Evolutionary conservation across 2,888 invertebrate species (phyloP), one percentile per base, ranked within the genome.

Genomic region (Nezara viridula): DNA sequence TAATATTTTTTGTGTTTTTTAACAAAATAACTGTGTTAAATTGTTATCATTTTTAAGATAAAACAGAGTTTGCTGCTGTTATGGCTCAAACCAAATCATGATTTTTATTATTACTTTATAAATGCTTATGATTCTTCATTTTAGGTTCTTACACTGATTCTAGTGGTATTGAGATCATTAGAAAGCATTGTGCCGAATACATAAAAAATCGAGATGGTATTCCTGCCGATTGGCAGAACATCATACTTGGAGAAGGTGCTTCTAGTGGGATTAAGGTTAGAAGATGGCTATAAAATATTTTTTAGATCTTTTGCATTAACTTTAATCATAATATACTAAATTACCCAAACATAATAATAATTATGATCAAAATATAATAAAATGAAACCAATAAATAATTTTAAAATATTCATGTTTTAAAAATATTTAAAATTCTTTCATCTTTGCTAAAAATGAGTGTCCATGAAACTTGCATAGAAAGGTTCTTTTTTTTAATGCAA

Each of bases 181-280:
- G 99, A 10, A 95, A 95, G 89, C 97, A 98, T 93, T 96, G 96
- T 32, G 97, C 98, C 0, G 94, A 95, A 90, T 99, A 97, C 93
- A 99, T 99, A 92, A 93, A 95, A 92, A 93, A 95, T 37, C 96
- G 99, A 90, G 99, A 99, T 93, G 95, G 95, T 89, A 92, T 96
- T 88, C 95, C 96, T 0, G 93, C 95, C 85, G 94, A 96, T 93
- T 96, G 96, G 94, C 94, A 96, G 91, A 95, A 98, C 93, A 94
- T 99, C 90, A 95, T 97, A 92, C 94, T 99, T 50, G 96, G 96
- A 52, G 96, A 96, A 77, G 99, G 96, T 91, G 99, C 99, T 81
- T 98, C 98, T 90, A 98, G 96, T 92, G 97, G 95, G 91, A 99
- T 99, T 92, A 98, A 98, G 95, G 97, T 95, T 19, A 24, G 16